Base-by-base conservation (phyloP, 2,888 invertebrate genomes). In the Diarsia mendica region DNA sequence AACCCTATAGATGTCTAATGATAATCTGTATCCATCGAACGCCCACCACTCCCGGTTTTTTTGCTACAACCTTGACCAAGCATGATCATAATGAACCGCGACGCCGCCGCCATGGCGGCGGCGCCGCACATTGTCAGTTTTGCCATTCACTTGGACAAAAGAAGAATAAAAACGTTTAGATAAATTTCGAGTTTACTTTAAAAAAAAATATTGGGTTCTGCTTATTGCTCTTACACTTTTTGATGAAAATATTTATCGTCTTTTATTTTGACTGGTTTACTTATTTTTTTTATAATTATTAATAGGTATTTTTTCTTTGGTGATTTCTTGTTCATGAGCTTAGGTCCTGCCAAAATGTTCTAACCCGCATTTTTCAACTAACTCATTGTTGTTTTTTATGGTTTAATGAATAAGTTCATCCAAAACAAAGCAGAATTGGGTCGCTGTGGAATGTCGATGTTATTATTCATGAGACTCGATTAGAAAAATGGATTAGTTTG, bases 21-120 rank as follows among this genome's bases (percentile, higher is more conserved):
- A 48, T 63, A 23, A 18, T 63, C 10, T 6, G 48, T 39, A 6
- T 28, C 10, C 13, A 48, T 33, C 28, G 33, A 33, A 13, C 58
- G 33, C 64, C 48, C 64, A 33, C 76, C 44, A 6, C 48, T 33
- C 65, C 65, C 18, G 2, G 51, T 55, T 66, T 67, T 81, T 80
- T 49, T 18, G 20, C 23, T 5, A 20, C 49, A 46, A 79, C 80
- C 83, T 80, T 83, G 80, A 48, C 46, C 33, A 49, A 53, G 20
- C 48, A 44, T 33, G 1, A 39, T 4, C 33, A 44, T 33, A 1
- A 39, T 5, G 20, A 39, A 20, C 46, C 18, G 23, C n/a, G 46
- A 20, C 49, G 70, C 49, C 44, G 51, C n/a, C n/a, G n/a, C n/a
- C n/a, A n/a, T n/a, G n/a, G n/a, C 44, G 28, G 28, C 28, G 44